A percentile compares a stretch with the other conserved stretches of the same genome.
phyloP scores from a whole-genome alignment of 35 echinoderm and acorn worm species.

The Apostichopus japonicus region DNA sequence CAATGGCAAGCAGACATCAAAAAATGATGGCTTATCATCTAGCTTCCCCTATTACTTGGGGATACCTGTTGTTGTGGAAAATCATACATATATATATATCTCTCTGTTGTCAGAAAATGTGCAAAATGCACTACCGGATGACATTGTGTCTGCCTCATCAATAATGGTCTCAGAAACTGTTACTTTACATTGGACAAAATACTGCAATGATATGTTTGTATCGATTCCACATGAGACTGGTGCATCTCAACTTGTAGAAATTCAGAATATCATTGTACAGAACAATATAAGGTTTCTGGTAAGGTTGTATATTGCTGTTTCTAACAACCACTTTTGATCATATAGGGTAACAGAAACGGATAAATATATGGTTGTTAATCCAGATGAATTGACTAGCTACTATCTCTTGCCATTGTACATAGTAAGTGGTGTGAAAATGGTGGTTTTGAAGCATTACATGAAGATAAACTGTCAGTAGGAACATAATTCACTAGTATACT shows the following conservation, averaged over 20 bases:
- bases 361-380: neutral
- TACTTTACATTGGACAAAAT: neutral
- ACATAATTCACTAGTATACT: too few relatives aligned
- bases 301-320: neutral
- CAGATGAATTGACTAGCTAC: neutral
- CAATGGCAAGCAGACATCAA: neutral
- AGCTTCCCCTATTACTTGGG: conserved; percentile 18
- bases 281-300: too few relatives aligned
- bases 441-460: conserved; percentile 16
- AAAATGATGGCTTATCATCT: conserved; percentile 12
- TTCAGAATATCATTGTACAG: neutral
- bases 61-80: conserved; percentile 18
- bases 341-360: conserved; percentile 24
- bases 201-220: conserved; percentile 47
- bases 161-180: conserved; percentile 12
- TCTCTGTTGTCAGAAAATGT: conserved; percentile 20
- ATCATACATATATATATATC: neutral
- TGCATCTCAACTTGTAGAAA: neutral
- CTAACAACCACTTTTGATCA: conserved; percentile 29
- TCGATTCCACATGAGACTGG: neutral
- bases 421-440: neutral
- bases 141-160: neutral
- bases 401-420: neutral
- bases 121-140: neutral
- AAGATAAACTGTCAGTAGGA: neutral